Percentiles rank a stretch among this genome's conserved stretches.
Evolutionary conservation across 2,888 invertebrate species (phyloP).

Genomic region (Luperina testacea): DNA sequence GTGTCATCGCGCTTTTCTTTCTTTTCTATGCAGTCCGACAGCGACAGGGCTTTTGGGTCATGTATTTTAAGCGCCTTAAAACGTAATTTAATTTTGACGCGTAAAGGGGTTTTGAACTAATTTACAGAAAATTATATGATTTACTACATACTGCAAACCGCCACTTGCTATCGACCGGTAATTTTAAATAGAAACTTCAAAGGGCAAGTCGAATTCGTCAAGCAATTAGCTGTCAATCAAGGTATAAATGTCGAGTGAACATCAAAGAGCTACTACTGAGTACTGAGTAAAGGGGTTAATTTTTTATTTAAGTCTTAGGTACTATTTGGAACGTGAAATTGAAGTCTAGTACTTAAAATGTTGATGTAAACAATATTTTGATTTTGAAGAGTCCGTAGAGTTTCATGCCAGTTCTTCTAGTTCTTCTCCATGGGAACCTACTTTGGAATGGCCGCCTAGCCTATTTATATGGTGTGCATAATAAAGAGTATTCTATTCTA

Average conservation of each 20-base stretch:
- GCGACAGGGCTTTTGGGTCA: no score
- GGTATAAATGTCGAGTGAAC: conserved; percentile 24
- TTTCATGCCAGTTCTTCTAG: no score
- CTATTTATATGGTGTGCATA: no score
- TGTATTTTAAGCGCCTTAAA: no score
- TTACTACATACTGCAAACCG: background rate
- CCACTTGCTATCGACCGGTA: conserved; percentile 2
- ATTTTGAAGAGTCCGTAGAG: background rate
- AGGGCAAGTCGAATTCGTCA: conserved; percentile 12
- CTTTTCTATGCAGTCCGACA: no score
- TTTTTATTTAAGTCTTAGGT: background rate
- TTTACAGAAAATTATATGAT: background rate
- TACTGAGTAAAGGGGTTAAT: background rate
- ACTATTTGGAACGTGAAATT: background rate
- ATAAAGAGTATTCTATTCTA: no score
- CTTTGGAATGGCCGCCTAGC: no score
- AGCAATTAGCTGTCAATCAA: conserved; percentile 31
- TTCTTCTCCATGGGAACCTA: no score
- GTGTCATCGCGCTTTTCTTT: no score
- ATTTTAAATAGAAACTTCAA: conserved; percentile 14
- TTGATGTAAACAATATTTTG: background rate
- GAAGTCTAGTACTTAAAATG: background rate
- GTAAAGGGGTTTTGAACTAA: background rate
- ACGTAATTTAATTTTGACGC: background rate
- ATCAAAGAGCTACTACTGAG: conserved; percentile 12